phyloP scores from a whole-genome alignment of 2,888 invertebrate species.

The Agriotes lineatus region DNA sequence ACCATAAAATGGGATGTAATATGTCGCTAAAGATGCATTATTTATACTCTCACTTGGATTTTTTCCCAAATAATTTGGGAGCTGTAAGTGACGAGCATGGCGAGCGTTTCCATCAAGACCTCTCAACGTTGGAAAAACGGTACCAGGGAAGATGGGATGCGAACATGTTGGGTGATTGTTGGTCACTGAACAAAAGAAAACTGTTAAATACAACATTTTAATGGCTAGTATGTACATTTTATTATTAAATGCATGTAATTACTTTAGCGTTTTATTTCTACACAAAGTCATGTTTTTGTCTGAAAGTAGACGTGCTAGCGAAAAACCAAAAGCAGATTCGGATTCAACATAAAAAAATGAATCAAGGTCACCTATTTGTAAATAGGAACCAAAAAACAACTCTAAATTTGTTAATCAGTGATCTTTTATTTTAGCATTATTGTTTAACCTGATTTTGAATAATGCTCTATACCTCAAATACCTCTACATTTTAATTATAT shows the following conservation, averaged over 20 bases:
- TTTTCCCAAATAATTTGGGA: constrained; percentile 56
- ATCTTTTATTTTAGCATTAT: too few species aligned
- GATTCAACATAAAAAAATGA: not conserved
- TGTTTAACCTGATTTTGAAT: too few species aligned
- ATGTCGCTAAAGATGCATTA: constrained; percentile 56
- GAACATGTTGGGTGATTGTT: constrained; percentile 58
- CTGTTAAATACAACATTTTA: constrained; percentile 11
- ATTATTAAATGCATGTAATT: not conserved
- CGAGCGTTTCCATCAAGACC: constrained; percentile 59
- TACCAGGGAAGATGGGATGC: constrained; percentile 58
- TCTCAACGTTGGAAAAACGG: constrained; percentile 56
- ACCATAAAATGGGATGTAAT: constrained; percentile 45
- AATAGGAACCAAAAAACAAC: not conserved
- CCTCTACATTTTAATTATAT: too few species aligned
- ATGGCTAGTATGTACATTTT: not conserved
- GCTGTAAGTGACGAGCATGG: constrained; percentile 57
- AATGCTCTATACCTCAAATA: too few species aligned
- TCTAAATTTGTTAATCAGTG: not conserved
- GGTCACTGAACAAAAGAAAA: constrained; percentile 40
- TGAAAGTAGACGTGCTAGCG: not conserved
- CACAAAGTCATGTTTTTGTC: not conserved
- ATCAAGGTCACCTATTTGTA: not conserved
- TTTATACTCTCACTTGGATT: constrained; percentile 52
- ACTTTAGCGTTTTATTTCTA: constrained; percentile 3
- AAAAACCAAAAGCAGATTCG: constrained; percentile 5